phyloP scores from a whole-genome alignment of 2,888 invertebrate genomes.

The Melieria omissa region DNA sequence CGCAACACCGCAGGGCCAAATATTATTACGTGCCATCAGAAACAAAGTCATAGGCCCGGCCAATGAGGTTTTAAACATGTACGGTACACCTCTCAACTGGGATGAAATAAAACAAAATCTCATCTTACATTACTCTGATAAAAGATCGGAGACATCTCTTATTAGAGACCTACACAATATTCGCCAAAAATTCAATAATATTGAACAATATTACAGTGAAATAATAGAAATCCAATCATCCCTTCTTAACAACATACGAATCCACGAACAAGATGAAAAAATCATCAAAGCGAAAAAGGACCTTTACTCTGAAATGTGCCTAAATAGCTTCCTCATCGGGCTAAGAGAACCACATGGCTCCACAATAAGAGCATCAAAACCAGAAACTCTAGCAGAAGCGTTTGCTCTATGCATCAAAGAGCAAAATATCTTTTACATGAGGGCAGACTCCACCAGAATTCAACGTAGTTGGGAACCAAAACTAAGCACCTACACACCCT shows the following conservation, averaged over 20 bases:
- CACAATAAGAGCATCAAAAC: no score
- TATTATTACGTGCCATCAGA: constrained; percentile 37
- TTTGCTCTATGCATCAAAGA: no score
- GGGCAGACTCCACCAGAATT: no score
- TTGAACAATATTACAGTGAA: background rate
- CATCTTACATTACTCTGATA: constrained; percentile 41
- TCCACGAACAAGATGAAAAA: background rate
- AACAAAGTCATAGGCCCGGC: constrained; percentile 43
- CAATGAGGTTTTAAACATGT: constrained; percentile 41
- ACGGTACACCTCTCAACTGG: constrained; percentile 41
- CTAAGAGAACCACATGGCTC: background rate
- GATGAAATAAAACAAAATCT: constrained; percentile 40
- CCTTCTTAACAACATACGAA: background rate
- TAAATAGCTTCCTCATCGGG: background rate
- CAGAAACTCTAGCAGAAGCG: no score
- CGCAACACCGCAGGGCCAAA: constrained; percentile 34
- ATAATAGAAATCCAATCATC: no score
- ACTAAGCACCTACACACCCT: no score
- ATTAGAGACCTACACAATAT: constrained; percentile 42
- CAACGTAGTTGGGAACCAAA: no score
- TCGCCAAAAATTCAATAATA: constrained; percentile 32
- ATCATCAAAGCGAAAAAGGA: background rate
- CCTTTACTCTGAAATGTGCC: background rate
- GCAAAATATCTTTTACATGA: no score
- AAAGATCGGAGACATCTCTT: constrained; percentile 41